phyloP scores from a whole-genome alignment of 2,888 invertebrate genomes.

The Proisotoma minuta region DNA sequence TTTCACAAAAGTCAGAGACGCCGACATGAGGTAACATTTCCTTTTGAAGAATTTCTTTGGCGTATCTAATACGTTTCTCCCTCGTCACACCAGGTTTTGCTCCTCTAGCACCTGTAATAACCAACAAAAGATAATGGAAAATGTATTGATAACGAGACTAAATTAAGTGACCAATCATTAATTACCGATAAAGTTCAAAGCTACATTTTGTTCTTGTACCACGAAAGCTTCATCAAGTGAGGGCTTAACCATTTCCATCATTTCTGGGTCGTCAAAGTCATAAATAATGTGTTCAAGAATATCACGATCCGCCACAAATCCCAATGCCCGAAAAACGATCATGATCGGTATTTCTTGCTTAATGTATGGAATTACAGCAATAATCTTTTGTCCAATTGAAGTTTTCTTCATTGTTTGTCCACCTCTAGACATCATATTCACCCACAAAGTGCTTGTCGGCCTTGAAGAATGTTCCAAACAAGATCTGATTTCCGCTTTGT shows the following conservation, averaged over 20 bases:
- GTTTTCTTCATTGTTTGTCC: slow-evolving; percentile 98
- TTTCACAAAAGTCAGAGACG: slow-evolving; percentile 98
- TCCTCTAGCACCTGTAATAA: slow-evolving; percentile 73
- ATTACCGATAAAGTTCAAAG: slow-evolving; percentile 82
- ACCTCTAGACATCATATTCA: slow-evolving; percentile 99
- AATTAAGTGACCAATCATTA: neutral
- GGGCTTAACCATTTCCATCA: slow-evolving; percentile 99
- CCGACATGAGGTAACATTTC: slow-evolving; percentile 99
- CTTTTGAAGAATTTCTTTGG: slow-evolving; percentile 97
- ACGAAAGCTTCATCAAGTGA: slow-evolving; percentile 99
- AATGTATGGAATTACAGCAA: slow-evolving; percentile 96
- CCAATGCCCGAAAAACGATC: slow-evolving; percentile 98
- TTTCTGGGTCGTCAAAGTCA: slow-evolving; percentile 99
- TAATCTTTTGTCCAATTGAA: slow-evolving; percentile 96
- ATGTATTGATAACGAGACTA: neutral
- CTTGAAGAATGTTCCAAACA: slow-evolving; percentile 83
- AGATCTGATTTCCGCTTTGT: slow-evolving; percentile 95
- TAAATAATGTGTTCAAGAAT: slow-evolving; percentile 99
- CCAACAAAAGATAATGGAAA: neutral
- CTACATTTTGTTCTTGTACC: slow-evolving; percentile 98
- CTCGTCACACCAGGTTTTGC: slow-evolving; percentile 97
- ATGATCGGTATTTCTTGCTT: slow-evolving; percentile 99
- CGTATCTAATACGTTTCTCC: slow-evolving; percentile 98
- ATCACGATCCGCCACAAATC: slow-evolving; percentile 98
- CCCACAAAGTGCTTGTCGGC: slow-evolving; percentile 96